Percentiles rank a stretch among this genome's conserved stretches.
Evolutionary conservation across 2,888 invertebrate species (phyloP).

Genomic region (Meliscaeva auricollis): DNA sequence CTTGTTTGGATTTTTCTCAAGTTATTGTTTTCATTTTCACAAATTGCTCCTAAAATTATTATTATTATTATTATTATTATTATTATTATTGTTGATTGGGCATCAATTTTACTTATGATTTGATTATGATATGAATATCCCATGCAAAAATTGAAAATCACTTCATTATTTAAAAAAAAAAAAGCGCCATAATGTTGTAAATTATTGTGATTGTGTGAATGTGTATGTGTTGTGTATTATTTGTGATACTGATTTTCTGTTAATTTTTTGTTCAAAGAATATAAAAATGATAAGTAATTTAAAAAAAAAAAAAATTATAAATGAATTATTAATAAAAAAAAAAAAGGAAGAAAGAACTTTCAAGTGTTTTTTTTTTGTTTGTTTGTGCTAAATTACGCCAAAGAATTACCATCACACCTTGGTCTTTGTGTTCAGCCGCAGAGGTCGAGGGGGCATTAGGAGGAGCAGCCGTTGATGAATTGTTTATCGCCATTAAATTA

Average conservation of each 20-base stretch:
- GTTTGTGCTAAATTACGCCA: conserved; percentile 74
- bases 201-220: conserved; percentile 20
- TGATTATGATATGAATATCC: conserved; percentile 2
- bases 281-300: conserved; percentile 21
- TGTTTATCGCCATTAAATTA: conserved; percentile 75
- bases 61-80: neutral
- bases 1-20: neutral
- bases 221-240: conserved; percentile 6
- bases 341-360: conserved; percentile 45
- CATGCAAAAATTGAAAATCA: conserved; percentile 18
- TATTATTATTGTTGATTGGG: neutral
- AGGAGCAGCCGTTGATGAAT: conserved; percentile 77
- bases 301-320: conserved; percentile 17
- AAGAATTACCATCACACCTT: conserved; percentile 85
- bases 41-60: neutral
- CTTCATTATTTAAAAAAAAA: neutral
- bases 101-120: neutral
- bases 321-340: conserved; percentile 9
- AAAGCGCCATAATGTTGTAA: conserved; percentile 18
- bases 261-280: conserved; percentile 4
- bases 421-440: conserved; percentile 84
- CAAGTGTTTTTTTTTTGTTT: conserved; percentile 54
- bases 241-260: conserved; percentile 34
- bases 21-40: neutral
- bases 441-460: conserved; percentile 79